Base-by-base conservation (phyloP, 1,140 invertebrate genomes). In the Anthonomus grandis region DNA sequence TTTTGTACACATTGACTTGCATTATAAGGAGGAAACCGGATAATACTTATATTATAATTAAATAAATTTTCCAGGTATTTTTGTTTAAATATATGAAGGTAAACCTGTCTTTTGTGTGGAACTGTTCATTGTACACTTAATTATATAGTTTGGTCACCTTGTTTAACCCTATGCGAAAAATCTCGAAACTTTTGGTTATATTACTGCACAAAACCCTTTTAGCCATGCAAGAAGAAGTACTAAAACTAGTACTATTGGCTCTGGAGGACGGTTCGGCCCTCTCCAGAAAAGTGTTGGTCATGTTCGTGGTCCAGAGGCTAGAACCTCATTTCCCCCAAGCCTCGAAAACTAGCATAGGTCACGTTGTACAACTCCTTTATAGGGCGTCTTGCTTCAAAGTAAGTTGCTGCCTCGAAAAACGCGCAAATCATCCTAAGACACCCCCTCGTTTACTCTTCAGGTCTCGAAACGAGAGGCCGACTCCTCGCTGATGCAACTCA, bases 321-420 rank as follows among this genome's bases (percentile, higher is more conserved):
- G 90, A 95, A 72, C 87, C 91, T 27, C 91, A 95, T 73, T 99
- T 97, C 78, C 93, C 95, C 3, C 95, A 98, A 79, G 93, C 95
- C 38, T 97, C 94, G 4, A 98, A 98, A 79, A 98, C 95, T 5
- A 95, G 92, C 69, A 97, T 98, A 69, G 97, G 97, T 2, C 97
- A 99, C 78, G 96, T 99, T 24, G 96, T 99, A 17, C 97, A 99
- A 74, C 80, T 99, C 12, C 78, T 99, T 0, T 99, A 99, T 70
- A 82, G 97, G 64, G 96, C 96, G 36, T 97, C 93, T 49, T 98
- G 96, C 79, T 99, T 99, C 73, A 97, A 97, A 80, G 93, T 95
- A 75, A 38, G 39, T 21, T 22, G 8, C n/a, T n/a, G n/a, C n/a
- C n/a, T n/a, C n/a, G n/a, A n/a, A n/a, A n/a, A n/a, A 13, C 13